A percentile compares a stretch with the other conserved stretches of the same genome.
phyloP scores from a whole-genome alignment of 2,113 vertebrate genomes.

The Hemichromis elongatus region DNA sequence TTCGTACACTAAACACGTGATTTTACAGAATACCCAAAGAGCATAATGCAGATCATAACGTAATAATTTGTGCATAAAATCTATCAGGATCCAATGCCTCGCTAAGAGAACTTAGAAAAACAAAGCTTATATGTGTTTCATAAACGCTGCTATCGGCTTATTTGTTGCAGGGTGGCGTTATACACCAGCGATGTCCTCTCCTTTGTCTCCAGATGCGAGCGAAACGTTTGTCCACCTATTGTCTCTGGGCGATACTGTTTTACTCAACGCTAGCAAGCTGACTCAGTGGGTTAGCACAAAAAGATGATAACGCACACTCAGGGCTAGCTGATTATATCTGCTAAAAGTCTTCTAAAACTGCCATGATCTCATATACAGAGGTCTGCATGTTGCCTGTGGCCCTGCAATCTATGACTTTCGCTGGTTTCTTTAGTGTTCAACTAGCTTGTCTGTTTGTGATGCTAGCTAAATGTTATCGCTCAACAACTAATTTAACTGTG shows the following conservation, averaged over 20 bases:
- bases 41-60: rapidly evolving
- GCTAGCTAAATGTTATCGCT: conserved; percentile 34
- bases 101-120: no score
- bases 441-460: conserved; percentile 16
- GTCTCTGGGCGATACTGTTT: background rate
- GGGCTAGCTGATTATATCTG: background rate
- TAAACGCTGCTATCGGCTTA: background rate
- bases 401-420: background rate
- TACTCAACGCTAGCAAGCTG: conserved; percentile 24
- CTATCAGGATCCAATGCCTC: background rate
- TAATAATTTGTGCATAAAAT: background rate
- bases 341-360: background rate
- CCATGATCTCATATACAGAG: no score
- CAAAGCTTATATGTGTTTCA: background rate
- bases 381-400: background rate
- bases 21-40: background rate
- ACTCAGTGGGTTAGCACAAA: conserved; percentile 7
- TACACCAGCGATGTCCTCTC: background rate
- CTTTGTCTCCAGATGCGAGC: background rate
- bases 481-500: conserved; percentile 26
- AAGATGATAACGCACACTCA: background rate
- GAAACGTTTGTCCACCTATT: background rate
- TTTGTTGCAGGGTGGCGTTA: background rate
- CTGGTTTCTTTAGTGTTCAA: background rate
- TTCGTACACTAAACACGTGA: background rate